phyloP scores from a whole-genome alignment of 2,113 vertebrate species.

The Climacteris rufus region DNA sequence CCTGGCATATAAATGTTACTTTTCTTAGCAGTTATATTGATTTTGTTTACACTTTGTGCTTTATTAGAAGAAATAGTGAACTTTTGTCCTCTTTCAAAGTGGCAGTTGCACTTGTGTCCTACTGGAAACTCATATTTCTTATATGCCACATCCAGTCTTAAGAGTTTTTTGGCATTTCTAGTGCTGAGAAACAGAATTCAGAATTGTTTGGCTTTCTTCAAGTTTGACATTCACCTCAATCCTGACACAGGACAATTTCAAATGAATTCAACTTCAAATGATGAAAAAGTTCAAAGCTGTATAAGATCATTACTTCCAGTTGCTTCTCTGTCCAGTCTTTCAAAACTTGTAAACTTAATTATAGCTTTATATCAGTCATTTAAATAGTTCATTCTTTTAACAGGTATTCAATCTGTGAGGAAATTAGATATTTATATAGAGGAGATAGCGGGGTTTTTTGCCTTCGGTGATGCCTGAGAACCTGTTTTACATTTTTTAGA shows the following conservation, averaged over 20 bases:
- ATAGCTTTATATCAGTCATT: background rate
- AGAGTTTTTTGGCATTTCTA: background rate
- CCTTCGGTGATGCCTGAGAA: background rate
- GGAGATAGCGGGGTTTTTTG: background rate
- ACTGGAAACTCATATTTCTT: background rate
- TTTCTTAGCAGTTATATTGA: background rate
- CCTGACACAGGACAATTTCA: background rate
- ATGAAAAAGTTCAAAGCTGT: background rate
- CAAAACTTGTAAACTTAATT: background rate
- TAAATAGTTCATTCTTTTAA: background rate
- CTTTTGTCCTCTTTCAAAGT: background rate
- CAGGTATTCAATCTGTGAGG: background rate
- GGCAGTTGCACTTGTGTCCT: background rate
- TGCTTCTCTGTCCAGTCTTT: background rate
- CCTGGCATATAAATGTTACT: background rate
- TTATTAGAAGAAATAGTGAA: background rate
- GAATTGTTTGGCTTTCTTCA: background rate
- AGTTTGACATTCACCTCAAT: background rate
- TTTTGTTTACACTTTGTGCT: background rate
- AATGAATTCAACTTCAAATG: background rate
- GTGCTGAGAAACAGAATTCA: background rate
- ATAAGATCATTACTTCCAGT: background rate
- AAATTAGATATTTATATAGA: background rate
- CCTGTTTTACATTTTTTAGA: background rate
- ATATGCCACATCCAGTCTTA: background rate